A percentile compares a stretch with the other conserved stretches of the same genome.
Evolutionary conservation across 1,140 invertebrate genomes (phyloP).

Genomic region (Grapholita molesta): DNA sequence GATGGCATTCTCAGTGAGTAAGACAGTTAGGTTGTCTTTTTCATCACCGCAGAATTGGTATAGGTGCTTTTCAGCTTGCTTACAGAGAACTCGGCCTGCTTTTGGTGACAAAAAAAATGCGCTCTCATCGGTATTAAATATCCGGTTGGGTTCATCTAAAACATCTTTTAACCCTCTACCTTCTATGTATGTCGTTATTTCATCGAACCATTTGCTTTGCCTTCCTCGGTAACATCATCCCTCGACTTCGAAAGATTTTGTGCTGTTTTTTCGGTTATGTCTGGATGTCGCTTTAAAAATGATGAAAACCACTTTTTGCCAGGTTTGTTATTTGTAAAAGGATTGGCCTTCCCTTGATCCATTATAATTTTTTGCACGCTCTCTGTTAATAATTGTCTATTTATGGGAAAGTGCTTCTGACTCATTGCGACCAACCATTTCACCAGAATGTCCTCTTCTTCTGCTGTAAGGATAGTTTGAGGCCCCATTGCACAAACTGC

Average conservation of each 20-base stretch:
- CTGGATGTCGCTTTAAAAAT: slow-evolving; percentile 53
- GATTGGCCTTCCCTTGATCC: slow-evolving; percentile 34
- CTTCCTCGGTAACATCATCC: background rate
- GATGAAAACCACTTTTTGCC: slow-evolving; percentile 52
- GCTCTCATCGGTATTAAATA: background rate
- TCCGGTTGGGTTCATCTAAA: background rate
- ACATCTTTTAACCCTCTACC: background rate
- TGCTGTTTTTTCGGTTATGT: slow-evolving; percentile 37
- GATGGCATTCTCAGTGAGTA: slow-evolving; percentile 31
- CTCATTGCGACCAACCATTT: slow-evolving; percentile 49
- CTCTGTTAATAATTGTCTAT: slow-evolving; percentile 45
- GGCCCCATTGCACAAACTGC: slow-evolving; percentile 32
- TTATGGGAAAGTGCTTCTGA: slow-evolving; percentile 51
- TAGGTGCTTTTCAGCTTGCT: slow-evolving; percentile 39
- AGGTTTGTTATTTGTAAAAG: slow-evolving; percentile 40
- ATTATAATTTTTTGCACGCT: slow-evolving; percentile 54
- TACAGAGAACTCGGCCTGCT: slow-evolving; percentile 33
- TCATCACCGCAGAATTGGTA: slow-evolving; percentile 30
- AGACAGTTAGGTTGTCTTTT: slow-evolving; percentile 34
- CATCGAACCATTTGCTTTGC: background rate
- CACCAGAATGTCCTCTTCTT: slow-evolving; percentile 47
- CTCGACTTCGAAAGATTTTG: slow-evolving; percentile 31
- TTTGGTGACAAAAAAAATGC: slow-evolving; percentile 49
- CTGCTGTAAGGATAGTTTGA: slow-evolving; percentile 30
- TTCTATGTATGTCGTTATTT: background rate